Base-by-base conservation (phyloP, 2,888 invertebrate species). In the Papilio demoleus region DNA sequence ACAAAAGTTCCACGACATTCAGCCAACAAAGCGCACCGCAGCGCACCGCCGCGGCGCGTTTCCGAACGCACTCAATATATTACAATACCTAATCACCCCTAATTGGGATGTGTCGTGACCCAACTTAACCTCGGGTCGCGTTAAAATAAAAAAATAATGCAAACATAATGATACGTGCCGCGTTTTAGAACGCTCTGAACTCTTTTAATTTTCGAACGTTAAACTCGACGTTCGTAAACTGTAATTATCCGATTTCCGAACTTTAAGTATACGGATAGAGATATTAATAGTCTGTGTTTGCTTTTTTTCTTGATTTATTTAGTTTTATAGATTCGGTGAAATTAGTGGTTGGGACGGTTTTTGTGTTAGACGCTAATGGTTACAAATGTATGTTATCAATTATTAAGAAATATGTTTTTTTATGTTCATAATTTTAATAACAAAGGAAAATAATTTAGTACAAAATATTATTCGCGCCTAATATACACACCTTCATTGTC, bases 81-180 rank as follows among this genome's bases (percentile, higher is more conserved):
- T 90, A 90, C 82, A 82, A 79, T 76, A 79, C 83, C 91, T 91
- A 92, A 92, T 92, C 92, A 90, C 88, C 86, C 84, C 84, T 92
- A 92, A 92, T 92, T 92, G 92, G 92, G 86, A 84, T 82, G 86
- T 86, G 88, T 88, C 89, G 90, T 91, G 92, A 92, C 92, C 92
- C 92, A 85, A 78, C 88, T 88, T 90, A 92, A 92, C 92, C 92
- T 88, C 79, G 83, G 87, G 85, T 87, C 88, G 82, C 78, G 78
- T 77, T 76, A 79, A 79, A 86, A 88, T 81, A 88, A 86, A 82
- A 87, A 89, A 89, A 87, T 86, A 89, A 88, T 88, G 84, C 88
- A 86, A 88, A 90, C 87, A 90, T 90, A 91, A 91, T 92, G 88
- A 90, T 92, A 91, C 88, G 85, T 86, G 85, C 81, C 74, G 74